Evolutionary conservation across 2,797 vertebrate genomes (phyloP), one percentile per base, ranked within the genome.

Genomic region (Pristis pectinata): DNA sequence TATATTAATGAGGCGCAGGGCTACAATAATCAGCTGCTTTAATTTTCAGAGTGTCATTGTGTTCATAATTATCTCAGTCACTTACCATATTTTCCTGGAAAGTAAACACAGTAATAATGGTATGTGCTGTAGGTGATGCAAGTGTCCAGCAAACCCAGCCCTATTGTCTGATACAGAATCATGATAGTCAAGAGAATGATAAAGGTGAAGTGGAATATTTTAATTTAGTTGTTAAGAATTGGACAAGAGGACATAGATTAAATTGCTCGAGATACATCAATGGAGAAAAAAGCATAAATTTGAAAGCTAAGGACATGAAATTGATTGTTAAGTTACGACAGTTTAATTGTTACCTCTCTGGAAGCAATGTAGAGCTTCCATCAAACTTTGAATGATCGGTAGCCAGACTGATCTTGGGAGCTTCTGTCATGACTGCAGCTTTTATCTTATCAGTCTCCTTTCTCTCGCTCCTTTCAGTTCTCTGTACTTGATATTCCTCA

Each of bases 371-470:
- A 0, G 76, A 15, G 59, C 93, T 49, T 76, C 92, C 94, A 56
- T 95, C 95, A 59, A 53, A 24, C 49, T 94, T 53, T 61, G 77
- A 70, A 56, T 89, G 74, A n/a, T 4, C 30, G 49, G 94, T 94
- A 41, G 72, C 37, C 30, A 93, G 59, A 70, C 27, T 44, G 37
- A 72, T 67, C 95, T 95, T 94, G 22, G 49, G 22, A 34, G 91
- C n/a, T 72, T 53, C n/a, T 49, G 64, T 41, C 17, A 34, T 61
- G 6, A 37, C 24, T 8, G 59, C 64, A 15, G 89, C 24, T 49
- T 30, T 89, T 27, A 94, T 80, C 7, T 24, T 95, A 59, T 95
- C 95, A 15, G 83, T 77, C 44, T 95, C 94, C 49, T 79, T 82
- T 37, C 79, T 56, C 70, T 94, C 82, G 77, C 56, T 34, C 74